Percentiles rank a stretch among this genome's conserved stretches.
phyloP scores from a whole-genome alignment of 2,888 invertebrate genomes.

The Eilema sororculum region DNA sequence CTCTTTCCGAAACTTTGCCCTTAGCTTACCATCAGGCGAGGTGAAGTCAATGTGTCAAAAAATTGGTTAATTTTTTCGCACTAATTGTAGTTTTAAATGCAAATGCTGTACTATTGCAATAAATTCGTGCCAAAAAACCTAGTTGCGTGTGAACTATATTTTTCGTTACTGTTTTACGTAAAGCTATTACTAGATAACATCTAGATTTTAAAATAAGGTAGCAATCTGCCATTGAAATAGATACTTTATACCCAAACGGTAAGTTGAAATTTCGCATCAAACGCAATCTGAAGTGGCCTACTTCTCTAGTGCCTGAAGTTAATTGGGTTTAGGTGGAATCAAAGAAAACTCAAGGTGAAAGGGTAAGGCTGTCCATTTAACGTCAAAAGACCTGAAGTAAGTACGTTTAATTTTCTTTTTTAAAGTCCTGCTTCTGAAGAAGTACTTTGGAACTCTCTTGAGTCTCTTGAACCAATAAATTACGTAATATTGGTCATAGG shows the following conservation, averaged over 20 bases:
- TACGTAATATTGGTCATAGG: background rate
- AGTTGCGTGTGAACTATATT: constrained; percentile 1
- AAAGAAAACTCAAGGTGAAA: constrained; percentile 34
- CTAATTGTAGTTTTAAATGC: background rate
- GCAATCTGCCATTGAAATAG: background rate
- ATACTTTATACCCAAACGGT: background rate
- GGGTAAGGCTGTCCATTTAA: constrained; percentile 15
- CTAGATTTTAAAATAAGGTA: background rate
- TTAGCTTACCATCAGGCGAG: too few species aligned
- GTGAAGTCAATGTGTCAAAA: too few species aligned
- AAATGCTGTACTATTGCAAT: background rate
- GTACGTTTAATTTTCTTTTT: background rate
- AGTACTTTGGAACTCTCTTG: background rate
- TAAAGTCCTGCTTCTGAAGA: background rate
- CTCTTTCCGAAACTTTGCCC: too few species aligned
- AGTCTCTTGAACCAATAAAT: background rate
- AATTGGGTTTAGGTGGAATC: constrained; percentile 34
- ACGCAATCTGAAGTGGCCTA: constrained; percentile 8
- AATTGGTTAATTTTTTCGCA: too few species aligned
- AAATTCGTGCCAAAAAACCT: background rate
- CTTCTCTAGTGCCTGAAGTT: constrained; percentile 18
- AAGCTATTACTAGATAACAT: constrained; percentile 10
- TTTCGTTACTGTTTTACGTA: background rate
- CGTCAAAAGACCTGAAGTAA: background rate
- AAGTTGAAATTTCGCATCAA: constrained; percentile 7